Conservation (phyloP, 2,888 invertebrate species). For the Leptarthrus brevirostris region DNA sequence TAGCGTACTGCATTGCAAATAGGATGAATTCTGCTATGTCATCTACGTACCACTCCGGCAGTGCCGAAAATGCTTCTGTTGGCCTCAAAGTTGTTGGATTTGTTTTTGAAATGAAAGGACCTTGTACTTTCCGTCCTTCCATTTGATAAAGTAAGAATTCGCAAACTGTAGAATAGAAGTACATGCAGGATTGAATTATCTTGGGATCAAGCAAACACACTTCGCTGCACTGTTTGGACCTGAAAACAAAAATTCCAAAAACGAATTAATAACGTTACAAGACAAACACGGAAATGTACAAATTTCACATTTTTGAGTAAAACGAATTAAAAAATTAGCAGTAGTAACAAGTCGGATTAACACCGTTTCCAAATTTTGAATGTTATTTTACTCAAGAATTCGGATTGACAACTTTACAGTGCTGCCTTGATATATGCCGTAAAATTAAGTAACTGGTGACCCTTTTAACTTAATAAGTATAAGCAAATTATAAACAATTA, state of each 20-base stretch:
- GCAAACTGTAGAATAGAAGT: constrained; percentile 89
- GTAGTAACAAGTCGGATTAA: too few relatives aligned
- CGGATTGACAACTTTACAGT: too few relatives aligned
- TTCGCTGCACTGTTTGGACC: constrained; percentile 92
- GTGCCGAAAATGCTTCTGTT: constrained; percentile 83
- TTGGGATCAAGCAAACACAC: constrained; percentile 88
- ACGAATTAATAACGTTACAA: too few relatives aligned
- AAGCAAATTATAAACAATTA: too few relatives aligned
- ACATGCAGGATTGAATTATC: constrained; percentile 82
- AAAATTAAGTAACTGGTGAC: too few relatives aligned
- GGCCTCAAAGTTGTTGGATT: constrained; percentile 73
- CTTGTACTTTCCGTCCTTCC: constrained; percentile 69
- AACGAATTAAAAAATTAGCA: too few relatives aligned
- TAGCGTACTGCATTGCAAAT: constrained; percentile 87
- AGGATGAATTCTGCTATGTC: constrained; percentile 96
- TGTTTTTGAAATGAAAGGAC: constrained; percentile 68
- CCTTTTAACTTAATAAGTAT: too few relatives aligned
- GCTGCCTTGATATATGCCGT: too few relatives aligned
- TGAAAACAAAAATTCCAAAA: constrained; percentile 63
- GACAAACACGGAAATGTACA: too few relatives aligned
- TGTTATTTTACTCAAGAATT: too few relatives aligned
- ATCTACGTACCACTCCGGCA: constrained; percentile 98
- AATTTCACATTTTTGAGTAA: too few relatives aligned
- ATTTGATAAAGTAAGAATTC: constrained; percentile 79
- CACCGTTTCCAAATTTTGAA: too few relatives aligned